Base-by-base conservation (phyloP, 2,888 invertebrate genomes). In the Tipula confusa region DNA sequence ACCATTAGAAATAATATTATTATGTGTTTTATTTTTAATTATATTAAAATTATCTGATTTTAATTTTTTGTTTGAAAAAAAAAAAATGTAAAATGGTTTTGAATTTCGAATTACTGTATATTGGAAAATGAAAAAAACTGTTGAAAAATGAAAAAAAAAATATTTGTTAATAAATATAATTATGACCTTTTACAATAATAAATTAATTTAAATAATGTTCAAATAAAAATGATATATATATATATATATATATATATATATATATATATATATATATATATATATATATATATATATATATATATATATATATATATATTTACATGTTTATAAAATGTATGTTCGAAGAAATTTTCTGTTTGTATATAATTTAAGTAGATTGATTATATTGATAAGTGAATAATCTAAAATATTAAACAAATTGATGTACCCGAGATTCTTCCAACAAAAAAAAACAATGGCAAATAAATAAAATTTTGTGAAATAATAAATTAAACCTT, bases 401-500 rank as follows among this genome's bases (percentile, higher is more conserved):
- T 64, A 64, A 64, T 64, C 64, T 64, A 64, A 80, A 80, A 80
- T 29, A 80, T 29, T 48, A 29, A 29, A 29, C 29, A 29, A 80
- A 29, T 80, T 31, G 80, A 80, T 80, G 80, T 80, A 80, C 80
- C 80, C 80, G 80, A 80, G 31, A 80, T 80, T 80, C 80, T 80
- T 80, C 80, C 80, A 80, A 29, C 11, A 80, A 80, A 29, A 29
- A 29, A 80, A 29, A 31, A 29, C 29, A 80, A 80, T 29, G 80
- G 31, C 29, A 29, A 80, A 80, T 29, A 80, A 80, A 80, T 80
- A 80, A 80, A 80, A 80, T 64, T 64, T 64, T 64, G 64, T 64
- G 64, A 64, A 64, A 64, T 64, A 64, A 64, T 64, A 64, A 4
- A 64, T 24, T 24, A 18, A n/a, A 43, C 4, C 7, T 6, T 31